A percentile compares a stretch with the other conserved stretches of the same genome.
Evolutionary conservation across 2,888 invertebrate genomes (phyloP).

Genomic region (Eulithis prunata): DNA sequence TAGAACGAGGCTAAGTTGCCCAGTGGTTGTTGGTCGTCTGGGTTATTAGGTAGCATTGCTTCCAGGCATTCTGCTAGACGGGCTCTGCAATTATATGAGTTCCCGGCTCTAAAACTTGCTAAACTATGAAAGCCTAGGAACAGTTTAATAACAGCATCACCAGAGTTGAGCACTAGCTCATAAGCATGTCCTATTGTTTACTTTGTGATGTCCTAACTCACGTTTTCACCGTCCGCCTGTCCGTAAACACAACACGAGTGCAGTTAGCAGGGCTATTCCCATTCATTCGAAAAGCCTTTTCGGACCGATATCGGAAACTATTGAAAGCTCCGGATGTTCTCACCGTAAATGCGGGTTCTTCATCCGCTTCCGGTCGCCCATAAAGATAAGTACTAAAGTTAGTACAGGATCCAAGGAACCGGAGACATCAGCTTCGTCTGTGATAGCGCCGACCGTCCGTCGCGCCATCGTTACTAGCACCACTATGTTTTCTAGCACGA

Average conservation of each 20-base stretch:
- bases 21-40: conserved; percentile 81
- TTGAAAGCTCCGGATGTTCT: no score
- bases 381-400: conserved; percentile 92
- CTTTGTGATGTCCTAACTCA: no score
- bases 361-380: conserved; percentile 92
- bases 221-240: no score
- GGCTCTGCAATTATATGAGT: conserved; percentile 83
- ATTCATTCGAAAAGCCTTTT: no score
- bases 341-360: conserved; percentile 94
- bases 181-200: no score
- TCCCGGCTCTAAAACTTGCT: conserved; percentile 1
- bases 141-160: no score
- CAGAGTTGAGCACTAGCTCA: no score
- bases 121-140: not conserved
- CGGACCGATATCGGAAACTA: no score
- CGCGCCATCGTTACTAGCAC: conserved; percentile 91
- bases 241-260: no score
- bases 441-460: conserved; percentile 78
- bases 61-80: conserved; percentile 95
- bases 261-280: no score
- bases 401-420: conserved; percentile 88
- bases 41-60: conserved; percentile 90
- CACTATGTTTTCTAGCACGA: conserved; percentile 94
- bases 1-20: conserved; percentile 81
- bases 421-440: conserved; percentile 87